Conservation (phyloP, 2,797 vertebrate species). For the Remorina albescens region DNA sequence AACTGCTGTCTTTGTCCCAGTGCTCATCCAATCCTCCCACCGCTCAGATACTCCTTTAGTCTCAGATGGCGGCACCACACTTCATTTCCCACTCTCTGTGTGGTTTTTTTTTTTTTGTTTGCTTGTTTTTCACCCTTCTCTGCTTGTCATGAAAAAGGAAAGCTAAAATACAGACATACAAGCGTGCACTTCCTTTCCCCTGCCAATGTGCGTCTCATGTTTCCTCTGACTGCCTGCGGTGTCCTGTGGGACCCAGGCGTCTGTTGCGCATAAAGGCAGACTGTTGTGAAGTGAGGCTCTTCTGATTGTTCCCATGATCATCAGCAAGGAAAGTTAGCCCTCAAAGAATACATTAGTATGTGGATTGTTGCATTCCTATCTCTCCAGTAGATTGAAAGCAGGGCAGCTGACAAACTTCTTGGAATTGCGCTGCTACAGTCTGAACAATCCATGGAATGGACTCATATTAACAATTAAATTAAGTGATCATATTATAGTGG, state of each 20-base stretch:
- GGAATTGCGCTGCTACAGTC: neutral
- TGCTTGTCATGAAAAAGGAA: neutral
- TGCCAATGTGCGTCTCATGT: constrained; percentile 41
- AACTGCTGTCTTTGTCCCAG: constrained; percentile 39
- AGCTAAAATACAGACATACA: constrained; percentile 41
- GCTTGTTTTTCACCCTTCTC: constrained; percentile 10
- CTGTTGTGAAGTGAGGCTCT: neutral
- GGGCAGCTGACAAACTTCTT: neutral
- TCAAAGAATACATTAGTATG: constrained; percentile 15
- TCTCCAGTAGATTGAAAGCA: neutral
- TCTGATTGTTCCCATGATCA: constrained; percentile 8
- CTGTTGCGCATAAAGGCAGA: constrained; percentile 36
- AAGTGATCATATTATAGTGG: neutral
- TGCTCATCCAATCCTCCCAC: constrained; percentile 21
- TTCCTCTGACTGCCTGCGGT: constrained; percentile 47
- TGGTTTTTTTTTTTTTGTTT: too few species aligned
- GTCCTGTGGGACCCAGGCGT: constrained; percentile 28
- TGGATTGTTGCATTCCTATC: constrained; percentile 1
- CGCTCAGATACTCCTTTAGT: constrained; percentile 48
- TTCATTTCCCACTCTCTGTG: constrained; percentile 55
- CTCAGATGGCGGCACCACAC: constrained; percentile 34
- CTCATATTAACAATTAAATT: neutral
- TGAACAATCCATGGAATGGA: neutral
- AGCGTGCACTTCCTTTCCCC: constrained; percentile 23
- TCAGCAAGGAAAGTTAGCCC: constrained; percentile 6